phyloP scores from a whole-genome alignment of 2,888 invertebrate genomes.

The Conchocele bisecta region DNA sequence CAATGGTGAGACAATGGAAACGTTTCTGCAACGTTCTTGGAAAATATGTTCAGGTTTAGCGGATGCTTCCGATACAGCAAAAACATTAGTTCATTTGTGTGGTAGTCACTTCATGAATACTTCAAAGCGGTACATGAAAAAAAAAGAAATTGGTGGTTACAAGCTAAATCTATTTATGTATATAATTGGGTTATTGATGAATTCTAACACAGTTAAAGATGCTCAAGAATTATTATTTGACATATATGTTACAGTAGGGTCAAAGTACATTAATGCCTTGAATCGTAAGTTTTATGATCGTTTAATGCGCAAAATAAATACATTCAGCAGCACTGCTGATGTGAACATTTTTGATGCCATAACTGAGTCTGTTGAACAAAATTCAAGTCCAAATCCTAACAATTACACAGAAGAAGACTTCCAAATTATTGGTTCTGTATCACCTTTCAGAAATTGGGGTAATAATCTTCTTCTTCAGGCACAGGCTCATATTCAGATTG shows the following conservation, averaged over 20 bases:
- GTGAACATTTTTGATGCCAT: neutral
- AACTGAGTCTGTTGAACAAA: neutral
- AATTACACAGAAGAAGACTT: conserved; percentile 1
- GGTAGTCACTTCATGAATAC: conserved; percentile 22
- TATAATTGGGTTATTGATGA: conserved; percentile 31
- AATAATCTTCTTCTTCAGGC: neutral
- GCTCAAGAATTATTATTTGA: conserved; percentile 18
- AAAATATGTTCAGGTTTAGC: conserved; percentile 6
- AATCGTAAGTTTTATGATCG: neutral
- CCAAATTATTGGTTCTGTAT: neutral
- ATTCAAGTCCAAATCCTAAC: neutral
- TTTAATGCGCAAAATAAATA: conserved; percentile 20
- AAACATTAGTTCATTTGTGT: conserved; percentile 27
- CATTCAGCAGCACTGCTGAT: conserved; percentile 3
- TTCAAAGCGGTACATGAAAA: conserved; percentile 7
- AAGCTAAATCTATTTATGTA: conserved; percentile 20
- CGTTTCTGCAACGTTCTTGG: conserved; percentile 6
- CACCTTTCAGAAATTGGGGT: neutral
- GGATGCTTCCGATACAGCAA: neutral
- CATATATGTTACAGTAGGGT: conserved; percentile 1
- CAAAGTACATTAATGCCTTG: neutral
- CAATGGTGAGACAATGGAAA: conserved; percentile 12
- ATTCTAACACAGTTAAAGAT: conserved; percentile 19
- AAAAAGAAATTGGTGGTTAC: conserved; percentile 11
- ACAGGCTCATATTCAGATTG: neutral